Evolutionary conservation across 1,140 invertebrate genomes (phyloP).

Genomic region (Thrips palmi): DNA sequence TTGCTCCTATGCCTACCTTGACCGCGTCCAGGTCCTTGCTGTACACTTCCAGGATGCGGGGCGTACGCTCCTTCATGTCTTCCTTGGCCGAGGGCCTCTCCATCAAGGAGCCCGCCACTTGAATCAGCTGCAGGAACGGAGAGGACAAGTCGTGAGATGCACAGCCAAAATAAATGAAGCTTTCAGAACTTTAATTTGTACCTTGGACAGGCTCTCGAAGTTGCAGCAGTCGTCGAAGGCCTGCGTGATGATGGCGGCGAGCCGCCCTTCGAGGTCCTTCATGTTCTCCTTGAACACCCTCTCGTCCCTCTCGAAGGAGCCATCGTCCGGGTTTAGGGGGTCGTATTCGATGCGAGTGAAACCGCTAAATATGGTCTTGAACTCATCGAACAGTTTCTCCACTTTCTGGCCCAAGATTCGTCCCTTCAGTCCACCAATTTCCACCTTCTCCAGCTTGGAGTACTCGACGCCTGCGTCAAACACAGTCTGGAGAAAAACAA

Average conservation of each 20-base stretch:
- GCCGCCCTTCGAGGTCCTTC: constrained; percentile 46
- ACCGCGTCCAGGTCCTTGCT: constrained; percentile 41
- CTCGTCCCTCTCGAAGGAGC: constrained; percentile 41
- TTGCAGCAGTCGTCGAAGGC: constrained; percentile 60
- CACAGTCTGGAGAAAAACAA: constrained; percentile 32
- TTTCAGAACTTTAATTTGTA: constrained; percentile 15
- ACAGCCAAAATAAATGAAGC: not conserved
- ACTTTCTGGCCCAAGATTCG: constrained; percentile 35
- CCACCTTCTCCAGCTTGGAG: constrained; percentile 70
- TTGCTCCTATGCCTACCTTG: constrained; percentile 30
- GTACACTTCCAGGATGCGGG: constrained; percentile 33
- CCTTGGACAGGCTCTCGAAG: constrained; percentile 40
- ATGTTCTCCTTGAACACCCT: constrained; percentile 33
- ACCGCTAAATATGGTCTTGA: constrained; percentile 43
- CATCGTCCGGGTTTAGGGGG: constrained; percentile 43
- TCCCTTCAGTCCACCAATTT: constrained; percentile 60
- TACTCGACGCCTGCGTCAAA: constrained; percentile 59
- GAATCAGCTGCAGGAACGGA: constrained; percentile 36
- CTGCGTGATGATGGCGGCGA: constrained; percentile 54
- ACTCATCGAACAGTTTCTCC: constrained; percentile 44
- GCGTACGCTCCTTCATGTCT: constrained; percentile 40
- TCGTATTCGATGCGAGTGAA: constrained; percentile 51
- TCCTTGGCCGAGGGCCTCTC: constrained; percentile 48
- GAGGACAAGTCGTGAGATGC: not conserved
- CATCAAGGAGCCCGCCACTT: constrained; percentile 50